Conservation (phyloP, 2,888 invertebrate genomes). For the Diaperis boleti region DNA sequence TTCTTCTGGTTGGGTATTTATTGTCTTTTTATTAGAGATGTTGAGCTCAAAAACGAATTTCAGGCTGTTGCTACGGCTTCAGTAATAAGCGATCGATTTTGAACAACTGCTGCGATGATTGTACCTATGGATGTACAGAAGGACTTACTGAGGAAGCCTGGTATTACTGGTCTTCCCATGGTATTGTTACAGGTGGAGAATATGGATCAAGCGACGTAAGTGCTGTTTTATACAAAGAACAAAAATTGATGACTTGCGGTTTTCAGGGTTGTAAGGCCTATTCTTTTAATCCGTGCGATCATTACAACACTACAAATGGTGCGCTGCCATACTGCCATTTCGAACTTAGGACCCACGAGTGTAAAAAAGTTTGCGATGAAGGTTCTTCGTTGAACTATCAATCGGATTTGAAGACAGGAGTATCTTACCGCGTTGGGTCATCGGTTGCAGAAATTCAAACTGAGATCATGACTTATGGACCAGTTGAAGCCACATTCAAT, state of each 20-base stretch:
- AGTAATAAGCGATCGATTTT: conserved; percentile 87
- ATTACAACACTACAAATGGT: no score
- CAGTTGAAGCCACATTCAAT: conserved; percentile 86
- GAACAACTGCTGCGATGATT: conserved; percentile 84
- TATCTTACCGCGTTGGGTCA: conserved; percentile 57
- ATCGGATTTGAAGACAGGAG: conserved; percentile 80
- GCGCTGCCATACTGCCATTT: conserved; percentile 76
- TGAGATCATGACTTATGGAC: conserved; percentile 85
- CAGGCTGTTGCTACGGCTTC: conserved; percentile 88
- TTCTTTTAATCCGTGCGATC: conserved; percentile 83
- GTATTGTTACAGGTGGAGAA: conserved; percentile 87
- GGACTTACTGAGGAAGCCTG: conserved; percentile 84
- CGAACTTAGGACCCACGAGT: conserved; percentile 78
- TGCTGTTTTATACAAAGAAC: background rate
- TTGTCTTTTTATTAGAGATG: no score
- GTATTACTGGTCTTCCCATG: conserved; percentile 83
- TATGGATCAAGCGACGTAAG: conserved; percentile 69
- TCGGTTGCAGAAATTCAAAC: conserved; percentile 75
- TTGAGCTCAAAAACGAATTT: no score
- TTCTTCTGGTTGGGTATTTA: conserved; percentile 85
- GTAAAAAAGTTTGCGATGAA: conserved; percentile 74
- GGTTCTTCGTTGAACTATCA: conserved; percentile 75
- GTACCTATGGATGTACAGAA: conserved; percentile 85
- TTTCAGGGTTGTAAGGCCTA: conserved; percentile 82
- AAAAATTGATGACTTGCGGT: background rate